Base-by-base conservation (phyloP, 2,888 invertebrate genomes). In the Tetrapedia diversipes region DNA sequence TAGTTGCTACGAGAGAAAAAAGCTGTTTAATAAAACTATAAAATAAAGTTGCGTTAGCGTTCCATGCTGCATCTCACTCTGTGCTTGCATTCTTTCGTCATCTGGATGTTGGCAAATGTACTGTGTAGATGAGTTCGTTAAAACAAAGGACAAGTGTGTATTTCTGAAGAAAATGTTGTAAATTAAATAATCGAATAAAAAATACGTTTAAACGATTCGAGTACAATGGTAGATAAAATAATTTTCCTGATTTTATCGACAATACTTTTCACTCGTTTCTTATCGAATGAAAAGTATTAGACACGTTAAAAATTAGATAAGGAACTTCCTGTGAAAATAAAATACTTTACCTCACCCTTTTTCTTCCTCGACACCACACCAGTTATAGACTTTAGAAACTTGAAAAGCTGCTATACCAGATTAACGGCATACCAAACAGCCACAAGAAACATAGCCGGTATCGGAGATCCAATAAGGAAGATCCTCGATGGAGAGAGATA, bases 321-420 rank as follows among this genome's bases (percentile, higher is more conserved):
- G 29, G 8, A 16, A 11, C 29, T 6, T 41, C 2, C 4, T 7
- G n/a, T 8, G n/a, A 14, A 41, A 27, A 29, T 57, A 1, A 11
- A 27, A 57, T 57, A 57, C 41, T 57, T 57, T 10, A 57, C 7
- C 6, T 27, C n/a, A 27, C 16, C 24, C 8, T 39, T 41, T 39
- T 24, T 1, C n/a, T n/a, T 3, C 14, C 1, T 1, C 2, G 16
- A 16, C 49, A 0, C 16, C 16, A 8, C 4, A 22, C 22, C 19
- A 1, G 19, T n/a, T 11, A 10, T 10, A 37, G 27, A 27, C 37
- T 37, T 37, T 37, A 27, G 49, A 56, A 37, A 27, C 16, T 39
- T n/a, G 41, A 41, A 41, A 57, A 27, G 41, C 27, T 57, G 57
- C 8, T 14, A 29, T 57, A 57, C 41, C 57, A 41, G 41, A 57